Conservation (phyloP, 2,113 vertebrate species). For the Tetrao urogallus region DNA sequence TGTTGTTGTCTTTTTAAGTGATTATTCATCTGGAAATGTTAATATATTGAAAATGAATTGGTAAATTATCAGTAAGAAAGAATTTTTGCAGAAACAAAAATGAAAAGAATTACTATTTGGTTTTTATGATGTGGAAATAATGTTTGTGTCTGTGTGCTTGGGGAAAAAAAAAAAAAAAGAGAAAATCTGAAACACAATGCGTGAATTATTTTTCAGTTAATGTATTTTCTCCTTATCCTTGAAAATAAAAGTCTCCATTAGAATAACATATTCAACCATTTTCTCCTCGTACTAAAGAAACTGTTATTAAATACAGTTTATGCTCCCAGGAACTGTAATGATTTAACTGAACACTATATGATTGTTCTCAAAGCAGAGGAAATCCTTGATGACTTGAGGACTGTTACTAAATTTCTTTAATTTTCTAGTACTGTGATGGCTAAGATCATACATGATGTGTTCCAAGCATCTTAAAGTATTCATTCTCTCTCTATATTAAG, state of each 20-base stretch:
- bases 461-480: background rate
- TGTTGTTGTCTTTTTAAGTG: background rate
- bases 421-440: background rate
- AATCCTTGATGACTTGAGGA: too few relatives aligned
- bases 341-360: background rate
- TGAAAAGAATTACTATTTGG: background rate
- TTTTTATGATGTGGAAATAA: background rate
- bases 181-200: background rate
- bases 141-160: background rate
- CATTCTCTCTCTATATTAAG: background rate
- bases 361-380: background rate
- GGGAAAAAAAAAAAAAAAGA: fast-evolving
- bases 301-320: background rate
- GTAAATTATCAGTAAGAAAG: background rate
- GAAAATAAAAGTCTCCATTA: background rate
- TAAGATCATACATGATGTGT: background rate
- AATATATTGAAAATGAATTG: background rate
- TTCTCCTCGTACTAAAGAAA: fast-evolving
- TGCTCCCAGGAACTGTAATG: background rate
- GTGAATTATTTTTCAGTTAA: background rate
- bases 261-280: background rate
- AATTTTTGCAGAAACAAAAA: background rate
- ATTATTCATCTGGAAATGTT: background rate
- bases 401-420: background rate
- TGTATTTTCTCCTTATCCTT: background rate